Conservation (phyloP, 2,797 vertebrate genomes). For the Clarias fuscus region DNA sequence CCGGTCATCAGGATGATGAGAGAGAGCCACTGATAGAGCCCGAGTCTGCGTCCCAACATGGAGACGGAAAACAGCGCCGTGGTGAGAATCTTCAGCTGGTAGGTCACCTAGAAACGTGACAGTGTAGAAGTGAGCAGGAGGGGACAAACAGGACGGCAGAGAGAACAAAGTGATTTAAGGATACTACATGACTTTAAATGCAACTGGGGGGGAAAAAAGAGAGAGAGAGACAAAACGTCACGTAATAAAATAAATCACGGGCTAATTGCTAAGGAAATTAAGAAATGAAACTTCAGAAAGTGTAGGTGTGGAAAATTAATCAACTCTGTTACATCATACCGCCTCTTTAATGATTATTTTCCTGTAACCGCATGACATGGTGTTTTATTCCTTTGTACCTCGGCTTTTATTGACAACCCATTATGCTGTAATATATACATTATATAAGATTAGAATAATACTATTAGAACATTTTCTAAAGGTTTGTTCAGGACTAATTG, state of each 20-base stretch:
- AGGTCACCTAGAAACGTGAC: conserved; percentile 82
- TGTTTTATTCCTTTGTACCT: not conserved
- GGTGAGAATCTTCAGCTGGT: conserved; percentile 98
- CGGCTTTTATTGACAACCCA: too few species aligned
- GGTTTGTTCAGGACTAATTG: not conserved
- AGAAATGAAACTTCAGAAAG: not conserved
- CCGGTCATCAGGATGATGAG: conserved; percentile 92
- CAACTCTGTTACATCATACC: not conserved
- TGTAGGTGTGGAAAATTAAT: not conserved
- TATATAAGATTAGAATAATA: too few species aligned
- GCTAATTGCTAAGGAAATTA: not conserved
- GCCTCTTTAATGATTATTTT: not conserved
- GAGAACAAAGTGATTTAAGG: not conserved
- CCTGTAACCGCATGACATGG: not conserved
- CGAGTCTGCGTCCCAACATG: conserved; percentile 91
- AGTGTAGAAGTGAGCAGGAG: not conserved
- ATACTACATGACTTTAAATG: not conserved
- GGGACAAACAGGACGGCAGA: too few species aligned
- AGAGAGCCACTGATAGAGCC: conserved; percentile 95
- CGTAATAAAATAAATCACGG: not conserved
- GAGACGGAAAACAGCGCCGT: conserved; percentile 96
- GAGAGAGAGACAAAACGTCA: not conserved
- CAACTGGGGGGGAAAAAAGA: not conserved
- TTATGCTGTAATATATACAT: too few species aligned
- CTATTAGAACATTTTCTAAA: not conserved